phyloP scores from a whole-genome alignment of 2,113 vertebrate species.

The Acinonyx jubatus region DNA sequence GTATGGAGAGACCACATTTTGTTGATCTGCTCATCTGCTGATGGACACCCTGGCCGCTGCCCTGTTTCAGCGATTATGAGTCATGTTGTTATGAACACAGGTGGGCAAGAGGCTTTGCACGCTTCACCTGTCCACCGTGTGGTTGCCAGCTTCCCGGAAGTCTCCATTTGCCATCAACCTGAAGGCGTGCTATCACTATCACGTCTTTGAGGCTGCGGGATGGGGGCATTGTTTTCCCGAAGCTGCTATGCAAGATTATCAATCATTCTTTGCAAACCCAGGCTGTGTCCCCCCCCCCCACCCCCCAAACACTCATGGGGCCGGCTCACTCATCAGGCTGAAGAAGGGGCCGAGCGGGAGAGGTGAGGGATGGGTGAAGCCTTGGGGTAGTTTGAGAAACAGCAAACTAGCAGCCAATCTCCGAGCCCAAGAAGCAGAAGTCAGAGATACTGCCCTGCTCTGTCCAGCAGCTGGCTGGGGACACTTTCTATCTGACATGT shows the following conservation, averaged over 20 bases:
- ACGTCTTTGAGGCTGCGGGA: not conserved
- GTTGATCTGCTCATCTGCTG: not conserved
- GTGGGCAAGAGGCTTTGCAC: too few relatives aligned
- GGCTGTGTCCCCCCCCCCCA: not conserved
- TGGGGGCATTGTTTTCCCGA: not conserved
- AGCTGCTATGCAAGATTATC: not conserved
- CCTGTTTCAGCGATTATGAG: not conserved
- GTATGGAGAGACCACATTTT: not conserved
- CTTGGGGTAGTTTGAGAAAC: not conserved
- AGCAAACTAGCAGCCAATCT: not conserved
- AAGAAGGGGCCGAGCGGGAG: not conserved
- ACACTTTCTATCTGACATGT: not conserved
- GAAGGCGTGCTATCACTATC: not conserved
- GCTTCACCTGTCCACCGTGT: fast-evolving
- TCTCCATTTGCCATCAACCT: not conserved
- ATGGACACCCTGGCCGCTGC: not conserved
- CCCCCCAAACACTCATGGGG: not conserved
- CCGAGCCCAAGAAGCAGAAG: not conserved
- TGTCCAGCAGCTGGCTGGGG: not conserved
- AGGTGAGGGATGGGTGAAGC: not conserved
- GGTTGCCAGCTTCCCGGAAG: not conserved
- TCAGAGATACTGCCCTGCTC: not conserved
- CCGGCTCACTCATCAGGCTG: not conserved
- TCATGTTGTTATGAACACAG: not conserved
- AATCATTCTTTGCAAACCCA: not conserved